Conservation (phyloP, 2,797 vertebrate genomes). For the Bradypodion pumilum region DNA sequence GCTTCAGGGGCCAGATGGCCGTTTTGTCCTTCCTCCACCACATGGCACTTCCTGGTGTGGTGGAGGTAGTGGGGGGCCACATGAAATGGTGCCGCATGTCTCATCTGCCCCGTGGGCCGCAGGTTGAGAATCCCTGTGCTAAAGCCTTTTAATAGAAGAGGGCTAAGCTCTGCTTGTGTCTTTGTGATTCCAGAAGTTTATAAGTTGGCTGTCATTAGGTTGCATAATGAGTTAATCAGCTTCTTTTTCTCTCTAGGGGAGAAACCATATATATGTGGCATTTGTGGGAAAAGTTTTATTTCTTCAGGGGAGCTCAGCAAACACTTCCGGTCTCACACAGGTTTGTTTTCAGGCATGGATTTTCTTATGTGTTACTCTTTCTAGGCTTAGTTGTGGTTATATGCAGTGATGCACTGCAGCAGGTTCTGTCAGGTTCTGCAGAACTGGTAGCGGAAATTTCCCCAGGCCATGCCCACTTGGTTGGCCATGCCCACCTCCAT, state of each 20-base stretch:
- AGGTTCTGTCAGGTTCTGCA: no score
- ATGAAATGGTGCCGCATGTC: no score
- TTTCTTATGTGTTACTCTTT: constrained; percentile 46
- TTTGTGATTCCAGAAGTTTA: background rate
- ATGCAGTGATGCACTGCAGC: no score
- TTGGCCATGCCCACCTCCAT: no score
- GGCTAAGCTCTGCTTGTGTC: background rate
- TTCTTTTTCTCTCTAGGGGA: constrained; percentile 82
- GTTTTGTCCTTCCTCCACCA: no score
- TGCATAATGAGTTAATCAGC: constrained; percentile 16
- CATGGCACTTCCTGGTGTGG: no score
- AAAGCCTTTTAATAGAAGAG: background rate
- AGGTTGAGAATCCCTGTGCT: no score
- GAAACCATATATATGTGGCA: constrained; percentile 93
- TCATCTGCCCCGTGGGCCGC: no score
- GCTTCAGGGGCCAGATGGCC: no score
- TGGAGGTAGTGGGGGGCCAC: no score
- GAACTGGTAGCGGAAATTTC: no score
- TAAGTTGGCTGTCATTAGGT: background rate
- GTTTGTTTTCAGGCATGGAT: constrained; percentile 78
- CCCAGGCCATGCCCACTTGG: no score
- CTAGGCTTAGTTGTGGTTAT: background rate
- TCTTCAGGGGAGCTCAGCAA: constrained; percentile 96
- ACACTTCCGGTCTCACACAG: constrained; percentile 93
- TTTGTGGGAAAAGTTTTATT: constrained; percentile 92